A percentile compares a stretch with the other conserved stretches of the same genome.
Evolutionary conservation across 1,140 invertebrate species (phyloP).

Genomic region (Ips typographus): DNA sequence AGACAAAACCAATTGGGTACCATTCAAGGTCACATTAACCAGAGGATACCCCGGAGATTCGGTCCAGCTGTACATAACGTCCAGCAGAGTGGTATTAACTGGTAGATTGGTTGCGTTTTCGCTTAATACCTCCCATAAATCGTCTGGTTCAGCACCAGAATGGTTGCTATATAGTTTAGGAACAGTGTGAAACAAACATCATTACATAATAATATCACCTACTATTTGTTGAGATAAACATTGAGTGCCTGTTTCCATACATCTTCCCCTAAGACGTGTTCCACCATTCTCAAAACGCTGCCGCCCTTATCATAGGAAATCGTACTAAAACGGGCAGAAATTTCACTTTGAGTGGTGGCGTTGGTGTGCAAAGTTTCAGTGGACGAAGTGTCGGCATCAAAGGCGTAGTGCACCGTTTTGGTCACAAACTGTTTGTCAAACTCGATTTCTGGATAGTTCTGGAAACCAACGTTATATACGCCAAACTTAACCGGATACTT

Average conservation of each 20-base stretch:
- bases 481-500: too few relatives aligned
- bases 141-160: conserved; percentile 28
- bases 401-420: conserved; percentile 52
- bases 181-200: conserved; percentile 30
- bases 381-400: conserved; percentile 42
- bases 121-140: conserved; percentile 36
- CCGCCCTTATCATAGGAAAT: conserved; percentile 66
- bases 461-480: conserved; percentile 42
- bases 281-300: conserved; percentile 75
- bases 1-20: conserved; percentile 28
- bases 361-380: conserved; percentile 48
- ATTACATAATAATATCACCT: conserved; percentile 39
- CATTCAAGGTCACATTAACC: conserved; percentile 45
- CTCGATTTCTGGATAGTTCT: conserved; percentile 37
- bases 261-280: conserved; percentile 64
- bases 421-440: conserved; percentile 51
- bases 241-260: conserved; percentile 63
- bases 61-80: conserved; percentile 65
- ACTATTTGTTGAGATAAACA: conserved; percentile 57
- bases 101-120: conserved; percentile 31
- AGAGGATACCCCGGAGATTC: conserved; percentile 64
- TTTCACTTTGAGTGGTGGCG: conserved; percentile 38
- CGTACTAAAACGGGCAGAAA: conserved; percentile 59
- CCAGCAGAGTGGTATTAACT: conserved; percentile 46
- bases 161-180: conserved; percentile 12